Conservation (phyloP, 2,797 vertebrate species). For the Staurois parvus region DNA sequence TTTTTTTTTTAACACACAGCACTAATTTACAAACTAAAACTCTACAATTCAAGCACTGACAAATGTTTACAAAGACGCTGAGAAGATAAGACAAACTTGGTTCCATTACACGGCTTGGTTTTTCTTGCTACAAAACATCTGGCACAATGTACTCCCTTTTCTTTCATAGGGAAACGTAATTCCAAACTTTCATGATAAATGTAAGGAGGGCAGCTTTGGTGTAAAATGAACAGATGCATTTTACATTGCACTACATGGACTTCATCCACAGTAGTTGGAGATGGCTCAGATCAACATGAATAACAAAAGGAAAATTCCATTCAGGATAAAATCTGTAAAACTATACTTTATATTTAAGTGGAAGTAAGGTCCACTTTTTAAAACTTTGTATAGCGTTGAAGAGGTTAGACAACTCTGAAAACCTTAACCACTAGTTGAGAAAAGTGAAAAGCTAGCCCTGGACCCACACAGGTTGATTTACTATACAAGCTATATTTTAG, state of each 20-base stretch:
- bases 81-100: background rate
- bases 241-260: background rate
- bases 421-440: no score
- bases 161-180: background rate
- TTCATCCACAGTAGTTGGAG: background rate
- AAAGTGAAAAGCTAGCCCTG: no score
- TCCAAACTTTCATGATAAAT: background rate
- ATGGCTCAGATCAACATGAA: background rate
- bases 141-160: background rate
- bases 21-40: background rate
- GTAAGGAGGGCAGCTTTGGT: background rate
- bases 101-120: background rate
- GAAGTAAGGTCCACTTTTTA: no score
- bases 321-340: no score
- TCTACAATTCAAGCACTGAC: background rate
- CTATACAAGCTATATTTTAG: no score
- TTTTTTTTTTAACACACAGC: background rate
- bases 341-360: no score
- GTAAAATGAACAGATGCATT: background rate
- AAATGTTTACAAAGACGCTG: constrained; percentile 1
- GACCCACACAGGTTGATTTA: no score
- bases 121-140: constrained; percentile 5
- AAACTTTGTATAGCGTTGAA: no score
- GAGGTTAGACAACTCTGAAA: no score
- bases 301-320: no score